These are phyloP conservation scores for Haplochromis burtoni DNA, from an alignment of 2,113 vertebrate species.

Conservation along the genomic window DNA sequence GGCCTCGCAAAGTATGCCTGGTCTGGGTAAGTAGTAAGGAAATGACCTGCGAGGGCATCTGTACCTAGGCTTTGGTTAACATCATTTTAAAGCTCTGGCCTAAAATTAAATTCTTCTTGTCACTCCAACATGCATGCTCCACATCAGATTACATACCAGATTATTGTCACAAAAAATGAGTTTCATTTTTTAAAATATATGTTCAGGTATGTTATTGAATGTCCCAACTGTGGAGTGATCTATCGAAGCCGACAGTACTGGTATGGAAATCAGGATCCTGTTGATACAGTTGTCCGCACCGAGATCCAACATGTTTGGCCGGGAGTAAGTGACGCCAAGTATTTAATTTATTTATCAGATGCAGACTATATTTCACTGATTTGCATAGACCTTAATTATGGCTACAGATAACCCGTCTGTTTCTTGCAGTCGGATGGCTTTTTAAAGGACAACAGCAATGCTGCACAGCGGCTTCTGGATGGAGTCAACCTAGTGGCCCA, in stretches of 20 bases:
- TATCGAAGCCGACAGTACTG: conserved; percentile 98
- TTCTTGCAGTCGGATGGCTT: conserved; percentile 84
- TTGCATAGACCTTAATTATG: neutral
- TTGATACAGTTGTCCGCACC: conserved; percentile 95
- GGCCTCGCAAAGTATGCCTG: conserved; percentile 97
- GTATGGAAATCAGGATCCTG: conserved; percentile 98
- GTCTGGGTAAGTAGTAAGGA: conserved; percentile 86
- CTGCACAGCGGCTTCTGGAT: conserved; percentile 93
- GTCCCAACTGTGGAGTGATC: conserved; percentile 92
- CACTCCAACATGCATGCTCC: neutral
- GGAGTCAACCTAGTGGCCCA: conserved; percentile 97
- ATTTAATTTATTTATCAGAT: neutral
- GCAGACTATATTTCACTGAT: neutral
- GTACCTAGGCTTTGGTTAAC: neutral
- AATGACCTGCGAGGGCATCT: neutral
- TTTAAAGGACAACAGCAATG: conserved; percentile 97
- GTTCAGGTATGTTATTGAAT: conserved; percentile 93
- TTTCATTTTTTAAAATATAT: neutral
- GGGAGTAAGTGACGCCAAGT: conserved; percentile 74
- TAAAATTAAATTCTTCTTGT: neutral
- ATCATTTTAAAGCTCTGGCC: neutral
- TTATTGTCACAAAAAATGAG: neutral
- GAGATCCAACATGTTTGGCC: conserved; percentile 98
- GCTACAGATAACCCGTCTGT: neutral
- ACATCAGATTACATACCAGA: neutral